Evolutionary conservation across 2,113 vertebrate species (phyloP), one percentile per base, ranked within the genome.

Genomic region (Chamaetylas fuelleborni): DNA sequence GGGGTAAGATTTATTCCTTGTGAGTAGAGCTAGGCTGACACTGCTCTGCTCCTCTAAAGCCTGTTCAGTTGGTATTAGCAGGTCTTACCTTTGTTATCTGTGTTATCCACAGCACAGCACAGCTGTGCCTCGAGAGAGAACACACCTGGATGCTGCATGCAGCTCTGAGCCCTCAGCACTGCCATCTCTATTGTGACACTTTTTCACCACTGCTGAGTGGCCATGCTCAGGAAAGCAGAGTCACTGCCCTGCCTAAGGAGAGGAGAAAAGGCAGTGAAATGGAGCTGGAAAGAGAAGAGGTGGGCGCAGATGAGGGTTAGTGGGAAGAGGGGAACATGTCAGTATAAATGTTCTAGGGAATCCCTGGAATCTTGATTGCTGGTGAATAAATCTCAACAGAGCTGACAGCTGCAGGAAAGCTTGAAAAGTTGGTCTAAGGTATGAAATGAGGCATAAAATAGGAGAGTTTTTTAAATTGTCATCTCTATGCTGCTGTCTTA

Each of bases 371-470:
- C 42, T 93, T 90, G 83, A 81, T 88, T 70, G 48, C 60, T 10
- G 9, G 60, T 50, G 22, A 94, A 88, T 94, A 96, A 97, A 95
- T 95, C 67, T 86, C 72, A 71, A 24, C n/a, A 84, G 47, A 88
- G 57, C 40, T 81, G 90, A 86, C 85, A 95, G 88, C 82, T 90
- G 28, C 56, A 86, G 53, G 53, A n/a, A 64, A 84, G n/a, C 48
- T 93, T 12, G 1, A 54, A 62, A 50, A 77, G 56, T 24, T 82
- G 60, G 72, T 82, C 64, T 70, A 58, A 83, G 56, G 19, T 88
- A 90, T 56, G 47, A 92, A 78, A 92, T 38, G 56, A 88, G 36
- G 71, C 29, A 84, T 38, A 66, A 81, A 95, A 88, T 76, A 72
- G 40, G 38, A 89, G 73, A 89, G 51, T 83, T 81, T 48, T 83